Evolutionary conservation across 2,113 vertebrate species (phyloP), one percentile per base, ranked within the genome.

Genomic region (Eidolon helvum): DNA sequence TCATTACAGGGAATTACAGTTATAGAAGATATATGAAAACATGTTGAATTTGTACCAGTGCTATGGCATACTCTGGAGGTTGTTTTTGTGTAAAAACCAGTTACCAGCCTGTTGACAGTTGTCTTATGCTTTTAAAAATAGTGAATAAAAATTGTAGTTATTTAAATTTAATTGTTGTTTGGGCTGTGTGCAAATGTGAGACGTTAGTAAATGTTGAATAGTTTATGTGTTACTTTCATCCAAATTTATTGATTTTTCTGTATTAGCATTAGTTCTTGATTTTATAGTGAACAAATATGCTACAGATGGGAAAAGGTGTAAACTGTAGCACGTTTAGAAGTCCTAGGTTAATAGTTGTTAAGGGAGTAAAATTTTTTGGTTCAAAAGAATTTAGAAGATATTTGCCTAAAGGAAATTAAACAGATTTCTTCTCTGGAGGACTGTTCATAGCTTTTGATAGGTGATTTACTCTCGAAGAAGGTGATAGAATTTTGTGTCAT

Each of bases 321-420:
- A 74, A 61, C 7, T 30, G 12, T 35, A 77, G 63, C n/a, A 33
- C 48, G 72, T 79, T 90, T 40, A 90, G 8, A 90, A 80, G 24
- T 87, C 28, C 4, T n/a, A 71, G 28, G 7, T 63, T 97, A 63
- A 33, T 93, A 92, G n/a, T 82, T 90, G 45, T 93, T 96, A 90
- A 86, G 10, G 65, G 59, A 94, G 78, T 89, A 75, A 87, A 90
- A 83, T 77, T 95, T 92, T 94, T 63, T 92, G 33, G 16, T 87
- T 96, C 38, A 96, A 28, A 65, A 83, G 68, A 55, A 26, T 94
- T 91, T 74, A 38, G 24, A 94, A 61, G 43, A 53, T 91, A 78
- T 26, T 95, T 92, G 38, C 65, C 59, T 71, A 57, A 78, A n/a
- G 90, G 28, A 95, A 83, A 16, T 92, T 63, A 89, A 93, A 66